phyloP scores from a whole-genome alignment of 2,797 vertebrate species.

The Atherinosoma microstoma region DNA sequence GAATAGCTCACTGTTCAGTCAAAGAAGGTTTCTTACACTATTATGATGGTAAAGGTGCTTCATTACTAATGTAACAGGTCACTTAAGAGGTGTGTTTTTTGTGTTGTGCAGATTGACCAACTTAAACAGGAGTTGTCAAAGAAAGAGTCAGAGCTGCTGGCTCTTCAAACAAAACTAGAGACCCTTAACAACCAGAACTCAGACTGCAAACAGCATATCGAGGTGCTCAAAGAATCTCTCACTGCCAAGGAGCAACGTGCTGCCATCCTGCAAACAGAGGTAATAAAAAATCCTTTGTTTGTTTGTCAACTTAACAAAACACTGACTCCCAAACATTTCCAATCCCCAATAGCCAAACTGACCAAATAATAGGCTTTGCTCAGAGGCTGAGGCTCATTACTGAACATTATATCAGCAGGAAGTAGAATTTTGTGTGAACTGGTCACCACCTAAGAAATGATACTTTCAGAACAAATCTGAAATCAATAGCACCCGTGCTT shows the following conservation, averaged over 20 bases:
- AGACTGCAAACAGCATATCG: constrained; percentile 99
- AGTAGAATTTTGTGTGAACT: constrained; percentile 32
- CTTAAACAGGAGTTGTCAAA: constrained; percentile 98
- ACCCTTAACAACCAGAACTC: constrained; percentile 99
- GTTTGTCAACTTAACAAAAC: constrained; percentile 28
- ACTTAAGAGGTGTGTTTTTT: background rate
- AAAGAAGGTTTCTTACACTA: constrained; percentile 21
- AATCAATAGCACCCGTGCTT: background rate
- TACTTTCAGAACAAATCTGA: constrained; percentile 19
- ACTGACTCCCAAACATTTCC: constrained; percentile 16
- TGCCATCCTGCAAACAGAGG: constrained; percentile 99
- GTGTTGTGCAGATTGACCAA: constrained; percentile 90
- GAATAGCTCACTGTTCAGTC: constrained; percentile 24
- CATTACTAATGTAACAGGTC: background rate
- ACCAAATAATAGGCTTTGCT: constrained; percentile 31
- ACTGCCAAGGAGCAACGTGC: constrained; percentile 99
- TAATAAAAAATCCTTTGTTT: constrained; percentile 56
- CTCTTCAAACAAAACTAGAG: constrained; percentile 99
- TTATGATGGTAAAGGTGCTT: background rate
- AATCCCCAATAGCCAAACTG: constrained; percentile 14
- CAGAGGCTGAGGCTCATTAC: constrained; percentile 26
- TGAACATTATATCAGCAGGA: constrained; percentile 39
- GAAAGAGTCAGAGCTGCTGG: constrained; percentile 98
- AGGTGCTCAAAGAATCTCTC: constrained; percentile 99
- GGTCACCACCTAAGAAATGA: constrained; percentile 11